phyloP scores from a whole-genome alignment of 2,888 invertebrate genomes.

The Drosophila mimetica region DNA sequence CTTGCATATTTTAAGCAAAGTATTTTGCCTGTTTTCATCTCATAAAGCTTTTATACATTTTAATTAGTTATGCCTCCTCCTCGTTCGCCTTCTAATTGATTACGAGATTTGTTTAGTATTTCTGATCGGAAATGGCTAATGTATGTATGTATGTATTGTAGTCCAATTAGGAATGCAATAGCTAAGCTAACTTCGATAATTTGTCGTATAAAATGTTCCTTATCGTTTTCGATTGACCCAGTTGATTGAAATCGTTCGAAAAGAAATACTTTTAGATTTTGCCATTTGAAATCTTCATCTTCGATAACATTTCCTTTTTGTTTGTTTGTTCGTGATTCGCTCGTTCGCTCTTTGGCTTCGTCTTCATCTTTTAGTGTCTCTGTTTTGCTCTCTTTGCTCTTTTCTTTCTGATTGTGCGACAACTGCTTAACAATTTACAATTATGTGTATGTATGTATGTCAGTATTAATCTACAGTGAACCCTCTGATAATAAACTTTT shows the following conservation, averaged over 20 bases:
- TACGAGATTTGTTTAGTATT: constrained; percentile 12
- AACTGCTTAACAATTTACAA: constrained; percentile 49
- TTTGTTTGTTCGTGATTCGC: constrained; percentile 25
- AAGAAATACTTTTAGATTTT: constrained; percentile 2
- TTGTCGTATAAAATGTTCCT: not conserved
- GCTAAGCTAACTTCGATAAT: not conserved
- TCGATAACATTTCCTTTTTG: constrained; percentile 10
- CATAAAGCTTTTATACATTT: constrained; percentile 21
- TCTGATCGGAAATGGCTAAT: constrained; percentile 10
- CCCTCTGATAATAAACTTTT: not conserved
- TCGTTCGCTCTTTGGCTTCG: constrained; percentile 8
- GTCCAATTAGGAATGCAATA: constrained; percentile 10
- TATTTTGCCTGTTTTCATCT: constrained; percentile 22
- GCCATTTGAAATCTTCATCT: constrained; percentile 14
- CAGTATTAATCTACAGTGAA: constrained; percentile 12
- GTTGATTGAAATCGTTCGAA: constrained; percentile 8
- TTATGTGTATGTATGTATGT: constrained; percentile 12
- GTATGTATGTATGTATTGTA: too few species aligned
- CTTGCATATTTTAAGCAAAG: constrained; percentile 28
- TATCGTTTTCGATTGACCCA: constrained; percentile 19
- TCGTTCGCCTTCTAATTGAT: constrained; percentile 13
- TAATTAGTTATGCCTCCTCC: constrained; percentile 20
- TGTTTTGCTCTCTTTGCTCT: constrained; percentile 12
- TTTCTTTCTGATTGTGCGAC: constrained; percentile 34
- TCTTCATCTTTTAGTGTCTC: constrained; percentile 5